Evolutionary conservation across 2,888 invertebrate species (phyloP).

Genomic region (Aporophyla nigra): DNA sequence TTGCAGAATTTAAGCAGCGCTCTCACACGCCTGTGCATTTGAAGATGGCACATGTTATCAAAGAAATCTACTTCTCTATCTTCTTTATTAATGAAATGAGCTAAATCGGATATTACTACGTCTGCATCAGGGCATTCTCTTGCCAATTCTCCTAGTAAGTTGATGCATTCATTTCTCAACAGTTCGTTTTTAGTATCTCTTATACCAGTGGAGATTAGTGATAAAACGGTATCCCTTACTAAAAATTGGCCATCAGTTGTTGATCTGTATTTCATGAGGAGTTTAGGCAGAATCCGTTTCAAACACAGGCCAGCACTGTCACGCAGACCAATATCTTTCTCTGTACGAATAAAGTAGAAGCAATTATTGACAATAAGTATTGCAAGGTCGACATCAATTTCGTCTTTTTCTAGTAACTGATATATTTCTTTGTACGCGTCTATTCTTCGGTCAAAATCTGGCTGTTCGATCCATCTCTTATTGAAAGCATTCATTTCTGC

Average conservation of each 20-base stretch:
- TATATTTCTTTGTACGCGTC: slow-evolving; percentile 94
- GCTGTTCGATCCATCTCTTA: slow-evolving; percentile 97
- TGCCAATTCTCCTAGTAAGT: slow-evolving; percentile 94
- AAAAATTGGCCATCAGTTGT: slow-evolving; percentile 92
- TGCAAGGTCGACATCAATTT: slow-evolving; percentile 92
- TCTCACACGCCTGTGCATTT: slow-evolving; percentile 96
- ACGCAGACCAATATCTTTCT: slow-evolving; percentile 95
- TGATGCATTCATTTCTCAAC: slow-evolving; percentile 95
- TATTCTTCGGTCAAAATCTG: slow-evolving; percentile 96
- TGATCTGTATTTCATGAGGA: slow-evolving; percentile 91
- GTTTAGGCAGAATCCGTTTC: slow-evolving; percentile 92
- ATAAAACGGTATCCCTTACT: slow-evolving; percentile 94
- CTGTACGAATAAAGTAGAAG: slow-evolving; percentile 94
- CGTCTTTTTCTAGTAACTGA: slow-evolving; percentile 84
- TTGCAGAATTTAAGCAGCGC: slow-evolving; percentile 95
- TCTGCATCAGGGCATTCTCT: slow-evolving; percentile 93
- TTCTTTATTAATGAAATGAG: slow-evolving; percentile 92
- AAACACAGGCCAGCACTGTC: slow-evolving; percentile 95
- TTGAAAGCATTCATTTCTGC: slow-evolving; percentile 96
- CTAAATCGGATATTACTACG: slow-evolving; percentile 93
- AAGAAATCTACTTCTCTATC: slow-evolving; percentile 98
- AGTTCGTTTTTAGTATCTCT: slow-evolving; percentile 93
- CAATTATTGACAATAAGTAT: slow-evolving; percentile 95
- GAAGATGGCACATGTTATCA: slow-evolving; percentile 97
- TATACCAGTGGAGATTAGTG: slow-evolving; percentile 93